Conservation (phyloP, 1,140 invertebrate species). For the Pseudomyrmex sp. region DNA sequence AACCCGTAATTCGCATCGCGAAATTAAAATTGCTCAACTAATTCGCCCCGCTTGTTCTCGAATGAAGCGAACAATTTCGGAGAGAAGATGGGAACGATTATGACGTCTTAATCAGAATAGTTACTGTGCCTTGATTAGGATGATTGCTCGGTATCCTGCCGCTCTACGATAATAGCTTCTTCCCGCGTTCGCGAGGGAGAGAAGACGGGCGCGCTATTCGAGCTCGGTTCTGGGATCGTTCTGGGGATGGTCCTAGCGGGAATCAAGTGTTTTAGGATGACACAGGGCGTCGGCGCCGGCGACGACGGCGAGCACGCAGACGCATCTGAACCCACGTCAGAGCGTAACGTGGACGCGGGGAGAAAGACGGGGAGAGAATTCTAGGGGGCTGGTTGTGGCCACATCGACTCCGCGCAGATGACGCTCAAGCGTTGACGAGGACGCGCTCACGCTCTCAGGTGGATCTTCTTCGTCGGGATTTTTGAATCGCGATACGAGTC, state of each 20-base stretch:
- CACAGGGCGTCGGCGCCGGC: constrained; percentile 72
- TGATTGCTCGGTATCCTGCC: background rate
- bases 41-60: no score
- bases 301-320: constrained; percentile 64
- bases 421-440: background rate
- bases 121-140: background rate
- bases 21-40: no score
- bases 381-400: background rate
- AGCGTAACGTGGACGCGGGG: constrained; percentile 37
- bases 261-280: constrained; percentile 48
- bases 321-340: constrained; percentile 69
- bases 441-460: background rate
- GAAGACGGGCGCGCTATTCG: constrained; percentile 53
- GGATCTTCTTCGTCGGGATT: background rate
- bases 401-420: background rate
- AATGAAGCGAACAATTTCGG: no score
- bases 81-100: background rate
- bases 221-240: constrained; percentile 56
- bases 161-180: constrained; percentile 11
- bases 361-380: constrained; percentile 14
- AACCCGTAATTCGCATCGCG: no score
- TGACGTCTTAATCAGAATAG: background rate
- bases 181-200: background rate
- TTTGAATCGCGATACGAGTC: background rate
- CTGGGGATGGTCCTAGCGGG: constrained; percentile 34